Conservation (phyloP, 1,140 invertebrate genomes). For the Euura saliciscinereae region DNA sequence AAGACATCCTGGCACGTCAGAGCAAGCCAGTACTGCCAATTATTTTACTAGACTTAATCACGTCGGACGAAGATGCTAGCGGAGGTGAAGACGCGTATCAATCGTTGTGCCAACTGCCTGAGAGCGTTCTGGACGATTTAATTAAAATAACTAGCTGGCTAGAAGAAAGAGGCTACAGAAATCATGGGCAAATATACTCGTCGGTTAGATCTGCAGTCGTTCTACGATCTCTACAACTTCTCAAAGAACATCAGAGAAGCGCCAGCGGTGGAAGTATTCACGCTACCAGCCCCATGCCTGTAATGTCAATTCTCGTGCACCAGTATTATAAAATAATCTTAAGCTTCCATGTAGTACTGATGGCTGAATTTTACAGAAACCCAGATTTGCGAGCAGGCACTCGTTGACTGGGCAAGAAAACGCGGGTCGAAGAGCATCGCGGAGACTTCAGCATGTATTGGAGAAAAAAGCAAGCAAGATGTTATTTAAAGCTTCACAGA, state of each 20-base stretch:
- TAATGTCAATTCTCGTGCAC: slow-evolving; percentile 29
- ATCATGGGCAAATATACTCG: slow-evolving; percentile 83
- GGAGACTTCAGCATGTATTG: slow-evolving; percentile 65
- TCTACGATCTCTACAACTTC: slow-evolving; percentile 74
- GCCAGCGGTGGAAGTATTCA: slow-evolving; percentile 71
- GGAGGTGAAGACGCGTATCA: slow-evolving; percentile 51
- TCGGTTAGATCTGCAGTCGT: slow-evolving; percentile 78
- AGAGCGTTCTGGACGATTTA: slow-evolving; percentile 72
- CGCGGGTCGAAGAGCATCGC: slow-evolving; percentile 56
- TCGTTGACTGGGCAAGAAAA: slow-evolving; percentile 50
- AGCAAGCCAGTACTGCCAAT: slow-evolving; percentile 87
- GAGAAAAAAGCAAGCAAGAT: slow-evolving; percentile 89
- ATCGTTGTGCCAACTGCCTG: slow-evolving; percentile 64
- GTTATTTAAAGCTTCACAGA: slow-evolving; percentile 83
- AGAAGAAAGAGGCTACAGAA: slow-evolving; percentile 76
- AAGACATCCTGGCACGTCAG: slow-evolving; percentile 83
- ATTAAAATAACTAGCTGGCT: slow-evolving; percentile 86
- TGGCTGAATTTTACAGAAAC: slow-evolving; percentile 43
- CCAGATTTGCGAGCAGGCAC: slow-evolving; percentile 62
- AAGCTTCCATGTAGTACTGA: background rate
- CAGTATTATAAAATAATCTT: background rate
- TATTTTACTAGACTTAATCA: slow-evolving; percentile 83
- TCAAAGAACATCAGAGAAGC: slow-evolving; percentile 82
- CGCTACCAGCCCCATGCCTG: slow-evolving; percentile 58
- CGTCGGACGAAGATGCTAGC: slow-evolving; percentile 80